A percentile compares a stretch with the other conserved stretches of the same genome.
These are phyloP conservation scores for Trissolcus japonicus DNA, from an alignment of 2,888 invertebrate species.

Conservation along the genomic window DNA sequence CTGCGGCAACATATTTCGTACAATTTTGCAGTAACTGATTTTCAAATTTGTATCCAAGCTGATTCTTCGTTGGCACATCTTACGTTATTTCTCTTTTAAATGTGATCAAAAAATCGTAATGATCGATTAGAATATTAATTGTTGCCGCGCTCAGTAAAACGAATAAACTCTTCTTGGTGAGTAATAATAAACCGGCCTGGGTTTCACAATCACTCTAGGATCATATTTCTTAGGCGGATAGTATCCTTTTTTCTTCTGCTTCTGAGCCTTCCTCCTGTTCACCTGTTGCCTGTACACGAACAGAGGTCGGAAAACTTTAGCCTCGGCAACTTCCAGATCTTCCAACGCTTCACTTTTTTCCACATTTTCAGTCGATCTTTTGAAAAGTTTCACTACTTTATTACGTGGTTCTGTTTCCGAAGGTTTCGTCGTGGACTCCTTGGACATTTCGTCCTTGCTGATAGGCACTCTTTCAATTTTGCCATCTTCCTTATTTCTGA, in stretches of 20 bases:
- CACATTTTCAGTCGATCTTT: conserved; percentile 10
- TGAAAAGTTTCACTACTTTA: conserved; percentile 10
- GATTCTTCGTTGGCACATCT: too few species aligned
- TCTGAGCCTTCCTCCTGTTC: conserved; percentile 49
- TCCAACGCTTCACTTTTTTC: conserved; percentile 18
- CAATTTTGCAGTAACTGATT: too few species aligned
- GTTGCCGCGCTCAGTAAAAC: background rate
- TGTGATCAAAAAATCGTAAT: background rate
- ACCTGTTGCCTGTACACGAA: conserved; percentile 70
- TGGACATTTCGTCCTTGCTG: background rate
- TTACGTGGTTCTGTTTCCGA: too few species aligned
- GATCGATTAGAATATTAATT: background rate
- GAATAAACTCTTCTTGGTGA: conserved; percentile 21
- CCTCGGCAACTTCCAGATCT: conserved; percentile 66
- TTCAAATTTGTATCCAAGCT: too few species aligned
- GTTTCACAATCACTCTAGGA: conserved; percentile 12
- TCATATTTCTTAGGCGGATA: conserved; percentile 31
- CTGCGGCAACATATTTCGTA: too few species aligned
- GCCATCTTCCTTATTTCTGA: conserved; percentile 45
- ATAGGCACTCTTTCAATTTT: conserved; percentile 44
- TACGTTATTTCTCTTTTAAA: too few species aligned
- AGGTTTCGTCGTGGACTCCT: background rate
- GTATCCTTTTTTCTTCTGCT: conserved; percentile 21
- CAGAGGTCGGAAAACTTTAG: conserved; percentile 70
- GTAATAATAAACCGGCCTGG: conserved; percentile 24